Evolutionary conservation across 2,113 vertebrate species (phyloP), one percentile per base, ranked within the genome.

Genomic region (Microcebus jonahi): DNA sequence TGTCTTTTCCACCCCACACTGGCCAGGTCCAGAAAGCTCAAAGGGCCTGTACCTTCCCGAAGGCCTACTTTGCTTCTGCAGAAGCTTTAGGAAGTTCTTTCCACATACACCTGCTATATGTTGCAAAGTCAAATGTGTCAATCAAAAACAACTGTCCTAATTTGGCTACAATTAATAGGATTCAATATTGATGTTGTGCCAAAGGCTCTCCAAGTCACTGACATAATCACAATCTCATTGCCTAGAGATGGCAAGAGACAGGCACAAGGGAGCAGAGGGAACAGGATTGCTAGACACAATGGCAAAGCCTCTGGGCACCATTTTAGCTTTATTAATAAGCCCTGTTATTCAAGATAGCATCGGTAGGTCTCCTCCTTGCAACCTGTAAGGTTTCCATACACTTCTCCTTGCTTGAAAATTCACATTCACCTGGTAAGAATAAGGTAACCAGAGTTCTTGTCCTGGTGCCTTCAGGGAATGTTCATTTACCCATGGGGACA

Each of bases 401-500:
- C 21, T 55, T 85, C 53, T 25, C 61, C 39, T 91, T 68, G n/a
- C 15, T 91, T 85, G 67, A 81, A 77, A 85, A 85, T 63, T 85
- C 88, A 82, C 55, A 75, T 75, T 80, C 27, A 88, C 73, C 27
- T 73, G 18, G 11, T 93, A 82, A 92, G 34, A 93, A 73, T 89
- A 5, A 89, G 14, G 18, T 34, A 31, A 89, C 11, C 39, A 89
- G 27, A 92, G 36, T 53, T 67, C 12, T 77, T 65, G 31, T 31
- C 10, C 45, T 83, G 20, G 8, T 83, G 55, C 18, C 65, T 76
- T 73, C 8, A 83, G 23, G 45, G 27, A 87, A 82, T 68, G 48
- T 45, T 45, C 9, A 77, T 59, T 82, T 77, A 42, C 29, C 23
- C 21, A 23, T 45, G n/a, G 12, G 42, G 15, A 2, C 27, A 83